These are phyloP conservation scores for Brachyptera risi DNA, from an alignment of 2,888 invertebrate genomes.

Conservation along the genomic window DNA sequence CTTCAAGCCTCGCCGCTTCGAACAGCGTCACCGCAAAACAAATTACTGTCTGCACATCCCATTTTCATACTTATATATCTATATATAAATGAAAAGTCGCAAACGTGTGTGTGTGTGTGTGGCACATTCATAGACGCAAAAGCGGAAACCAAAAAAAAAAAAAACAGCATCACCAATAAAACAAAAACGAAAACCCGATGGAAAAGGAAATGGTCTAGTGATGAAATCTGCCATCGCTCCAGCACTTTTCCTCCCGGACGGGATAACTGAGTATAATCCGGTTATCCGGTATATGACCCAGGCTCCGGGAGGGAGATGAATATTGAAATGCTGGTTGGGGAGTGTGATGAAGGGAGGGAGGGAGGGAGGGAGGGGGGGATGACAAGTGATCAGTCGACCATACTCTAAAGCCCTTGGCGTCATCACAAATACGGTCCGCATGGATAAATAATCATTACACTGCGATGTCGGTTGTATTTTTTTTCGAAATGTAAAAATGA, in stretches of 20 bases:
- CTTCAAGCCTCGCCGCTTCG: too few relatives aligned
- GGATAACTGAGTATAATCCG: constrained; percentile 33
- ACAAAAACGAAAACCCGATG: not conserved
- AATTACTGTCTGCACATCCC: too few relatives aligned
- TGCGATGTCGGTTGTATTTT: too few relatives aligned
- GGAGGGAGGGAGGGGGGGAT: not conserved
- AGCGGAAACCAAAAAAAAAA: too few relatives aligned
- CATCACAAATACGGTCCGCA: not conserved
- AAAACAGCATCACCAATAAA: too few relatives aligned
- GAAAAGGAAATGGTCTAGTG: constrained; percentile 22
- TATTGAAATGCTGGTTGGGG: not conserved
- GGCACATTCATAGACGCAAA: too few relatives aligned
- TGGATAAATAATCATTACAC: not conserved
- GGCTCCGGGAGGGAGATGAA: constrained; percentile 2
- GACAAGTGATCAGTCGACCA: not conserved
- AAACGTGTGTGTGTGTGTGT: too few relatives aligned
- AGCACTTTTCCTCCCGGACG: constrained; percentile 32
- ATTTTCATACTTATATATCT: too few relatives aligned
- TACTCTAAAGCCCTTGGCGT: not conserved
- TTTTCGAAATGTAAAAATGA: too few relatives aligned
- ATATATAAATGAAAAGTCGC: too few relatives aligned
- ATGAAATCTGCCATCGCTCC: too few relatives aligned
- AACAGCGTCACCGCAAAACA: too few relatives aligned
- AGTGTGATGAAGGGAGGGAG: not conserved
- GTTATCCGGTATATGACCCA: constrained; percentile 31